Evolutionary conservation across 2,888 invertebrate genomes (phyloP).

Genomic region (Pammene fasciana): DNA sequence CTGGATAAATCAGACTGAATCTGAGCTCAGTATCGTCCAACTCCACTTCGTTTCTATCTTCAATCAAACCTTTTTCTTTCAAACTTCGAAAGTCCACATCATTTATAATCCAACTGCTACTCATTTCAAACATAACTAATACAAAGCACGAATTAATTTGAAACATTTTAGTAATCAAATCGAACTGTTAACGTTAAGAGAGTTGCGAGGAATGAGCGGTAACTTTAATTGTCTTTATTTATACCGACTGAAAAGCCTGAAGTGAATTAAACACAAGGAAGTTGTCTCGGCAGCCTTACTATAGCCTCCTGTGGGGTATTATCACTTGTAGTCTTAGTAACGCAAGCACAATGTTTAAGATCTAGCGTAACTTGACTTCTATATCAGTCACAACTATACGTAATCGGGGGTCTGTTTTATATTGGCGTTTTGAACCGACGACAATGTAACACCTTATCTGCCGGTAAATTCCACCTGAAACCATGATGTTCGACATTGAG

Average conservation of each 20-base stretch:
- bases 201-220: slow-evolving; percentile 1
- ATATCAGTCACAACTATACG: neutral
- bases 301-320: slow-evolving; percentile 35
- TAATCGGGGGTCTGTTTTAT: neutral
- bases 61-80: slow-evolving; percentile 31
- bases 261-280: slow-evolving; percentile 24
- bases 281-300: slow-evolving; percentile 23
- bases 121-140: slow-evolving; percentile 27
- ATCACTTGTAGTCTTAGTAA: slow-evolving; percentile 17
- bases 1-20: slow-evolving; percentile 46
- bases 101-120: slow-evolving; percentile 52
- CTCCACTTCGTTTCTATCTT: slow-evolving; percentile 29
- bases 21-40: slow-evolving; percentile 42
- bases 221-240: slow-evolving; percentile 11
- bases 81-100: slow-evolving; percentile 45
- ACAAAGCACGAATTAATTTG: neutral
- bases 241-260: slow-evolving; percentile 14
- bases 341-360: too few species aligned
- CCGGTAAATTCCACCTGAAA: slow-evolving; percentile 14
- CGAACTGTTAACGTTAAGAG: neutral
- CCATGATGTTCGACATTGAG: slow-evolving; percentile 22
- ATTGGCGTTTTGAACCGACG: neutral
- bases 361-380: neutral
- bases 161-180: neutral
- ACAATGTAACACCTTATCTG: slow-evolving; percentile 1